Evolutionary conservation across 1,140 invertebrate species (phyloP).

Genomic region (Ladona fulva): DNA sequence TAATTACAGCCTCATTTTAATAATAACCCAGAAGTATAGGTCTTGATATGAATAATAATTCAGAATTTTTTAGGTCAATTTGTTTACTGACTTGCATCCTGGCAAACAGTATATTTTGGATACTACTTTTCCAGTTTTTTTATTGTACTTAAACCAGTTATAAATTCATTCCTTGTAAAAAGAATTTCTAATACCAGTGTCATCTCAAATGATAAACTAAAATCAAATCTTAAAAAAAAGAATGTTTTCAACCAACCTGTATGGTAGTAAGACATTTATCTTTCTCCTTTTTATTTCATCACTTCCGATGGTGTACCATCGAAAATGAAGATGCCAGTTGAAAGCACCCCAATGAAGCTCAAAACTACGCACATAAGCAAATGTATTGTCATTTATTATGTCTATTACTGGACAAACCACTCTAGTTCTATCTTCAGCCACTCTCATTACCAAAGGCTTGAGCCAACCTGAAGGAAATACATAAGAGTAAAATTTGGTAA

Average conservation of each 20-base stretch:
- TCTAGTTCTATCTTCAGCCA: slow-evolving; percentile 58
- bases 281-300: slow-evolving; percentile 49
- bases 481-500: too few relatives aligned
- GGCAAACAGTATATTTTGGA: too few relatives aligned
- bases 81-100: too few relatives aligned
- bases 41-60: too few relatives aligned
- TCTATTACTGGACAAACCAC: slow-evolving; percentile 94
- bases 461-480: slow-evolving; percentile 61
- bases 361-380: slow-evolving; percentile 81
- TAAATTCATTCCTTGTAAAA: too few relatives aligned
- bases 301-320: slow-evolving; percentile 59
- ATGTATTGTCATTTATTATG: slow-evolving; percentile 87
- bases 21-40: too few relatives aligned
- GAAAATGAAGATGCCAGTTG: slow-evolving; percentile 92
- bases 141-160: too few relatives aligned
- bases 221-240: neutral
- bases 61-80: too few relatives aligned
- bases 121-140: too few relatives aligned
- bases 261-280: slow-evolving; percentile 59
- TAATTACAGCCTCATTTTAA: too few relatives aligned
- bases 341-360: slow-evolving; percentile 94
- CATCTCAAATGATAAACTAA: too few relatives aligned
- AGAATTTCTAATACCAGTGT: too few relatives aligned
- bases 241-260: slow-evolving; percentile 39
- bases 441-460: slow-evolving; percentile 70